A percentile compares a stretch with the other conserved stretches of the same genome.
Conservation (phyloP, 2,797 vertebrate genomes). For the Rhabdomys pumilio region DNA sequence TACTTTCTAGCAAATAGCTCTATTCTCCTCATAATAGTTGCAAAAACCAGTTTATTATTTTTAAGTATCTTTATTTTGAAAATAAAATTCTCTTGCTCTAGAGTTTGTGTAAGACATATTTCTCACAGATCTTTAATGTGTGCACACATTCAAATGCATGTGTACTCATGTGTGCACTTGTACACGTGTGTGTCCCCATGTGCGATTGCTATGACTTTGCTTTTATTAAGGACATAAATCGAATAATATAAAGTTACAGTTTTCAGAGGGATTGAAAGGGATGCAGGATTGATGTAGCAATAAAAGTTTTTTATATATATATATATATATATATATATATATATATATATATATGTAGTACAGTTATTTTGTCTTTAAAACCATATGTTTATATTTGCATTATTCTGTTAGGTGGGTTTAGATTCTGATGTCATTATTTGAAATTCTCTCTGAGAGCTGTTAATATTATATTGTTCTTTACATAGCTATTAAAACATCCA, state of each 20-base stretch:
- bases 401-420: conserved; percentile 49
- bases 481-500: conserved; percentile 48
- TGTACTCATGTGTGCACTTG: background rate
- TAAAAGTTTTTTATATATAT: too few relatives aligned
- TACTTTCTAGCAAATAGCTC: background rate
- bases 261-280: conserved; percentile 54
- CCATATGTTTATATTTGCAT: conserved; percentile 53
- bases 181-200: background rate
- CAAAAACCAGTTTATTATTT: conserved; percentile 6
- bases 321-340: too few relatives aligned
- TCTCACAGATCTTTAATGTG: background rate
- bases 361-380: conserved; percentile 60
- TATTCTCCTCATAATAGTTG: background rate
- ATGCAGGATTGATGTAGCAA: conserved; percentile 58
- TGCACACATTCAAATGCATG: background rate
- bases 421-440: conserved; percentile 59
- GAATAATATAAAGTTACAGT: background rate
- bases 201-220: background rate
- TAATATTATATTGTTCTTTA: conserved; percentile 49
- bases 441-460: conserved; percentile 31
- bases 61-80: conserved; percentile 37
- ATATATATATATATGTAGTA: too few relatives aligned
- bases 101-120: background rate
- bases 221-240: conserved; percentile 27
- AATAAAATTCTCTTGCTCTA: conserved; percentile 50